Percentiles rank a stretch among this genome's conserved stretches.
phyloP scores from a whole-genome alignment of 2,113 vertebrate genomes.

The Misgurnus anguillicaudatus region DNA sequence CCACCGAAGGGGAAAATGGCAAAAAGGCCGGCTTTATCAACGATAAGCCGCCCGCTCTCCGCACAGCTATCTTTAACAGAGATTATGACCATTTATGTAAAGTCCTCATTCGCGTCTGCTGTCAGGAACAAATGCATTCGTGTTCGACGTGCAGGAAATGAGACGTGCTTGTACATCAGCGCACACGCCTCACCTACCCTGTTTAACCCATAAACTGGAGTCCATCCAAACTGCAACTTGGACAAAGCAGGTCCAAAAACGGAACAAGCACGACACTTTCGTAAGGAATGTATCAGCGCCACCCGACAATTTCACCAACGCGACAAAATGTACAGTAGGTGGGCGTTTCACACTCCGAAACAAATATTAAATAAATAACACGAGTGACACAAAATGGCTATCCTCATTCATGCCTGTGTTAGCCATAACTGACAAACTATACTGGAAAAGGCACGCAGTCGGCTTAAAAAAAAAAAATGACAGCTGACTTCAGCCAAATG shows the following conservation, averaged over 20 bases:
- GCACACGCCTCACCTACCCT: conserved; percentile 14
- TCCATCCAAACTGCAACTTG: not conserved
- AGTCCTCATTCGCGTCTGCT: conserved; percentile 10
- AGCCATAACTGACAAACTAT: not conserved
- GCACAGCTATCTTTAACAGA: conserved; percentile 29
- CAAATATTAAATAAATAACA: conserved; percentile 23
- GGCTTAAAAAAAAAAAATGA: not conserved
- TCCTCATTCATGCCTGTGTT: not conserved
- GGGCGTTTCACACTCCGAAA: conserved; percentile 34
- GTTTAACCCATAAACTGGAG: not conserved
- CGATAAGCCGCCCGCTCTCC: conserved; percentile 9
- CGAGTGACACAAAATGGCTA: conserved; percentile 7
- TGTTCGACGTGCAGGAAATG: conserved; percentile 5
- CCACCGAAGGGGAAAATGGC: not conserved
- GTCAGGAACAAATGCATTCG: not conserved
- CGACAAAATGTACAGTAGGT: conserved; percentile 30
- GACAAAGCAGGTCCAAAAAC: conserved; percentile 2
- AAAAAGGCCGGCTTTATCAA: conserved; percentile 37
- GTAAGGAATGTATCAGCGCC: not conserved
- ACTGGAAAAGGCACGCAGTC: not conserved
- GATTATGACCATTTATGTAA: conserved; percentile 46
- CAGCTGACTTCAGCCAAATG: conserved; percentile 3
- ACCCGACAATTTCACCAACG: not conserved
- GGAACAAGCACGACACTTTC: not conserved
- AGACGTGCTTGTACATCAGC: conserved; percentile 11